These are phyloP conservation scores for Megastigmus dorsalis DNA, from an alignment of 2,888 invertebrate species.

Conservation along the genomic window DNA sequence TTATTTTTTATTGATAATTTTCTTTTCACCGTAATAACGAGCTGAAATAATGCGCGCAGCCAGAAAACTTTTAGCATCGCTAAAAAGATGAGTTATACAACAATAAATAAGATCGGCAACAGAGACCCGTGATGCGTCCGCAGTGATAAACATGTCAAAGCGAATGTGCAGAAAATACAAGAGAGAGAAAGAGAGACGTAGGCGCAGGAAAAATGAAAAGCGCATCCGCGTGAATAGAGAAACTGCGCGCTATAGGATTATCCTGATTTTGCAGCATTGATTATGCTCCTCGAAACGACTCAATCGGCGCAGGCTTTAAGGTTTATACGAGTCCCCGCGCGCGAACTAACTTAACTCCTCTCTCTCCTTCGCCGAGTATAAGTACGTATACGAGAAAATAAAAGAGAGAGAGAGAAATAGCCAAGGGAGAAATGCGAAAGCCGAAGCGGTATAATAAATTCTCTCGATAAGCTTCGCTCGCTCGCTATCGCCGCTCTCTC, in stretches of 20 bases:
- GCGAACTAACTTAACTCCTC: neutral
- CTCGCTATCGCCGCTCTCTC: constrained; percentile 6
- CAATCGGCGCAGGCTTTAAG: constrained; percentile 12
- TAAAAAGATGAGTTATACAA: no score
- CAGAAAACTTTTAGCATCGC: no score
- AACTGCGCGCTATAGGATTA: neutral
- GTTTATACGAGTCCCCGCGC: neutral
- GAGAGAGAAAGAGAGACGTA: neutral
- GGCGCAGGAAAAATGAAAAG: no score
- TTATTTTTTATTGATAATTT: no score
- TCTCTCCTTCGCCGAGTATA: neutral
- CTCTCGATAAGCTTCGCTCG: constrained; percentile 40
- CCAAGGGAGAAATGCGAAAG: constrained; percentile 7
- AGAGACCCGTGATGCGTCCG: neutral
- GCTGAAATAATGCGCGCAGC: no score
- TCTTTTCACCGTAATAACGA: no score
- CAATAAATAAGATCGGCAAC: no score
- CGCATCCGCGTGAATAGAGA: no score
- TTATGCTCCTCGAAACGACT: constrained; percentile 9
- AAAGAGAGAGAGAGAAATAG: neutral
- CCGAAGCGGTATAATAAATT: constrained; percentile 44
- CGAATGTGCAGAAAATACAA: neutral
- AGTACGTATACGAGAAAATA: neutral
- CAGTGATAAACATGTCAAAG: no score
- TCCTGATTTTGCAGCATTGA: constrained; percentile 23